Conservation (phyloP, 2,888 invertebrate genomes). For the Dusona sp. region DNA sequence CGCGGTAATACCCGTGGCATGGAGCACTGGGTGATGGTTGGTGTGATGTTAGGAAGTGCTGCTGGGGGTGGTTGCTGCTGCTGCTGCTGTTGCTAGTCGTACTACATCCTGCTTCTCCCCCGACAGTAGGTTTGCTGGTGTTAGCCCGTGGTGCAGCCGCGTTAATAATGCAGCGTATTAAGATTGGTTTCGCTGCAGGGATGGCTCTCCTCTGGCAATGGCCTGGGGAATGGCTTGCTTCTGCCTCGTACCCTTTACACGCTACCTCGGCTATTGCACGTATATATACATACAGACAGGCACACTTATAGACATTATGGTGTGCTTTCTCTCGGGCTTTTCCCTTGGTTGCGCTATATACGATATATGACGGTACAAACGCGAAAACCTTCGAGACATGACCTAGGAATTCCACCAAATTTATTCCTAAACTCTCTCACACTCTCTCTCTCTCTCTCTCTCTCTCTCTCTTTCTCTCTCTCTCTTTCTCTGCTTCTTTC, state of each 20-base stretch:
- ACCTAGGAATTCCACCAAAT: constrained; percentile 78
- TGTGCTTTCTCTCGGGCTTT: constrained; percentile 28
- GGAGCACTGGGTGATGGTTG: constrained; percentile 35
- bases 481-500: too few relatives aligned
- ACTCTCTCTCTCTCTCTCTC: neutral
- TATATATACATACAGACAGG: neutral
- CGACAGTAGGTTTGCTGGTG: constrained; percentile 51
- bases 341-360: constrained; percentile 39
- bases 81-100: constrained; percentile 38
- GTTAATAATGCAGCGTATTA: constrained; percentile 82
- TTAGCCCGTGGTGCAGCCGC: constrained; percentile 76
- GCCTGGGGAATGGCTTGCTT: constrained; percentile 67
- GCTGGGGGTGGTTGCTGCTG: constrained; percentile 39
- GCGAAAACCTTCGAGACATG: constrained; percentile 78
- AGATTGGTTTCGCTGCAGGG: constrained; percentile 80
- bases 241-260: constrained; percentile 42
- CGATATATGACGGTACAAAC: constrained; percentile 53
- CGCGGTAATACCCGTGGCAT: constrained; percentile 75
- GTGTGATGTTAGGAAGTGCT: constrained; percentile 40
- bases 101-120: constrained; percentile 40
- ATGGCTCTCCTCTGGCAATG: constrained; percentile 58
- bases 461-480: too few relatives aligned
- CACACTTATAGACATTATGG: constrained; percentile 15
- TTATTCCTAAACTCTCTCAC: constrained; percentile 68
- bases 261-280: constrained; percentile 35